Conservation (phyloP, 2,888 invertebrate genomes). For the Ditula angustiorana region DNA sequence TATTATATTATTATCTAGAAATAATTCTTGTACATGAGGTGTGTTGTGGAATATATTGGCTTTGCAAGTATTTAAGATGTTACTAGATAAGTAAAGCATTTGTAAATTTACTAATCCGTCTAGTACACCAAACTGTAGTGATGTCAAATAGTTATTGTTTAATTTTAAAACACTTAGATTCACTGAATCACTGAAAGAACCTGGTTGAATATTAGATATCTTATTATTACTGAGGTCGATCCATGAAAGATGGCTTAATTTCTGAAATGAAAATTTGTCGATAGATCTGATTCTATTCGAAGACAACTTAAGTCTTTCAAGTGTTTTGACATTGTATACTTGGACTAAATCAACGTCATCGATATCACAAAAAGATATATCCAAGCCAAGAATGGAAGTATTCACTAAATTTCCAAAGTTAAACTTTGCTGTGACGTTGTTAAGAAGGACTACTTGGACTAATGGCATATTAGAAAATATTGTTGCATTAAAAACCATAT, state of each 20-base stretch:
- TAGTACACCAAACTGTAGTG: conserved; percentile 22
- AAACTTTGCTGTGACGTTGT: conserved; percentile 6
- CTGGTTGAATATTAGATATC: conserved; percentile 29
- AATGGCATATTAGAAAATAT: conserved; percentile 21
- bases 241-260: conserved; percentile 15
- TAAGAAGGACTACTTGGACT: conserved; percentile 2
- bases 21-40: neutral
- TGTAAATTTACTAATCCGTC: conserved; percentile 28
- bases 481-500: conserved; percentile 22
- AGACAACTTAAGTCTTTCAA: conserved; percentile 21
- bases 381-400: conserved; percentile 7
- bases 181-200: conserved; percentile 15
- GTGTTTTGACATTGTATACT: conserved; percentile 1
- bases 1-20: conserved; percentile 27
- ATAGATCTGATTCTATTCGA: conserved; percentile 26
- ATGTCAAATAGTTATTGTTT: conserved; percentile 19
- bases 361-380: conserved; percentile 25
- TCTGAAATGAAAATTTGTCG: conserved; percentile 25
- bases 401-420: conserved; percentile 6
- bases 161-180: conserved; percentile 21
- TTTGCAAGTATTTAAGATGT: conserved; percentile 18
- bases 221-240: conserved; percentile 30
- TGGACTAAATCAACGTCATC: conserved; percentile 7
- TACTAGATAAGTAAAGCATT: conserved; percentile 18
- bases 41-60: conserved; percentile 28